Evolutionary conservation across 2,113 vertebrate genomes (phyloP).

Genomic region (Protobothrops flavoviridis): DNA sequence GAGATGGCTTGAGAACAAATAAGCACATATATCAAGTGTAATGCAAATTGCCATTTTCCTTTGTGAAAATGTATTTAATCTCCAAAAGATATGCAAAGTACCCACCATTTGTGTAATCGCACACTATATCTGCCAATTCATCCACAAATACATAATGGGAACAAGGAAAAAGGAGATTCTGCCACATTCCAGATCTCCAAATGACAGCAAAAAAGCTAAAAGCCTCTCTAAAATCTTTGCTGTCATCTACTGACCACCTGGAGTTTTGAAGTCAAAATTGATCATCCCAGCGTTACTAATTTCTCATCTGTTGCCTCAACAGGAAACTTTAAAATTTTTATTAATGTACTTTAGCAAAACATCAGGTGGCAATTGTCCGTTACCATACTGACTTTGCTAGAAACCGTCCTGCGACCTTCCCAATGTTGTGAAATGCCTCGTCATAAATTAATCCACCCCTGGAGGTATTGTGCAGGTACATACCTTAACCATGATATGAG

Average conservation of each 20-base stretch:
- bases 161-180: not conserved
- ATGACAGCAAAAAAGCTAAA: not conserved
- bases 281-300: not conserved
- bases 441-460: not conserved
- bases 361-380: not conserved
- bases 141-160: not conserved
- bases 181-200: not conserved
- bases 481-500: not conserved
- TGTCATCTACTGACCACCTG: not conserved
- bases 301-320: not conserved
- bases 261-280: not conserved
- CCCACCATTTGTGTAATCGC: not conserved
- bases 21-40: not conserved
- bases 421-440: not conserved
- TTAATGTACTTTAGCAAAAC: not conserved
- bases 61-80: not conserved
- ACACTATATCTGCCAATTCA: not conserved
- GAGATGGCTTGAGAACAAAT: not conserved
- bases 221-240: not conserved
- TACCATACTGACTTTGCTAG: not conserved
- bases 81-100: not conserved
- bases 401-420: not conserved
- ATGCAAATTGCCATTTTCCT: not conserved
- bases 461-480: not conserved
- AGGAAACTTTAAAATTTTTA: not conserved